Evolutionary conservation across 2,797 vertebrate species (phyloP).

Genomic region (Paguma larvata): DNA sequence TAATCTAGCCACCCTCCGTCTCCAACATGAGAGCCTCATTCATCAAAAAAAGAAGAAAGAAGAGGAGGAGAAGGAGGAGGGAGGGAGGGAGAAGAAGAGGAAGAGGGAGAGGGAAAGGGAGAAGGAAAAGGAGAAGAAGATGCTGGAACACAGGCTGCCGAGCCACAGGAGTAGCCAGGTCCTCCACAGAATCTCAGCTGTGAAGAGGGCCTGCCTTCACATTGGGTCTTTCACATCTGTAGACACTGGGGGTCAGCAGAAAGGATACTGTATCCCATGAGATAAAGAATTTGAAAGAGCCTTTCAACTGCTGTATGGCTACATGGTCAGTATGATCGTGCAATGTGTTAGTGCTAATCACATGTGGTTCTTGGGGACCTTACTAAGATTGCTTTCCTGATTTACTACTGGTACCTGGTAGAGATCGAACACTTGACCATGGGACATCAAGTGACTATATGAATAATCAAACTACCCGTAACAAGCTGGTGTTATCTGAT

Average conservation of each 20-base stretch:
- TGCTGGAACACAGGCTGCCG: not conserved
- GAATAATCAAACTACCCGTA: not conserved
- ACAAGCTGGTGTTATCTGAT: not conserved
- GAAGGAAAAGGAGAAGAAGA: rapidly evolving
- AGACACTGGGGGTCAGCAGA: not conserved
- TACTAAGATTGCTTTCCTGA: not conserved
- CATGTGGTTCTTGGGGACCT: not conserved
- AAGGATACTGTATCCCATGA: not conserved
- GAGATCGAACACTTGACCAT: not conserved
- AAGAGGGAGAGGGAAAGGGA: not conserved
- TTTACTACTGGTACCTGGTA: not conserved
- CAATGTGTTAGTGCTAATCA: not conserved
- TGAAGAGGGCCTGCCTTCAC: too few relatives aligned
- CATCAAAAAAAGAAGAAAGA: not conserved
- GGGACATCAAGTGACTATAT: not conserved
- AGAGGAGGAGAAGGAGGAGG: not conserved
- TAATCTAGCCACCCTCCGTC: constrained; percentile 19
- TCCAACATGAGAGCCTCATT: constrained; percentile 64
- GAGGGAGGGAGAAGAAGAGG: too few relatives aligned
- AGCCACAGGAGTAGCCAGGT: rapidly evolving
- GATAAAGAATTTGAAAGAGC: not conserved
- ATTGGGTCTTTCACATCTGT: not conserved
- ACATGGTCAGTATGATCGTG: not conserved
- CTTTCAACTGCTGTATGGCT: not conserved
- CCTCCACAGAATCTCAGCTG: rapidly evolving